These are phyloP conservation scores for Beroe ovata DNA, from an alignment of 37 sponge, comb jelly and placozoan genomes.

Conservation along the genomic window DNA sequence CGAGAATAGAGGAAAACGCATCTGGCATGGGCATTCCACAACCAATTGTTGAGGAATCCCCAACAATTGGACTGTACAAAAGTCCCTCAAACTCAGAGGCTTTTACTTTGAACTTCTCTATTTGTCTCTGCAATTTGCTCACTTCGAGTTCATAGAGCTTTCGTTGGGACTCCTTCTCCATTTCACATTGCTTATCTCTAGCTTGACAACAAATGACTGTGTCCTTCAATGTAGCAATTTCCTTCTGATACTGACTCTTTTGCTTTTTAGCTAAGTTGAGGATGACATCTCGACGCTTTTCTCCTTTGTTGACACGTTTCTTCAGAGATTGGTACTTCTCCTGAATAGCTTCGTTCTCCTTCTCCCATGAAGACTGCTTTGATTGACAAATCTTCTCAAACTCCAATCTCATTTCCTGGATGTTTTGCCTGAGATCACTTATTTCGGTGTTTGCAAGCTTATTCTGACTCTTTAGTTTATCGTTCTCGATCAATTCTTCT, in stretches of 20 bases:
- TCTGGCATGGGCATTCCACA: conserved; percentile 27
- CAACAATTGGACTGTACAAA: conserved; percentile 24
- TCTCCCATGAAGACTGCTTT: not conserved
- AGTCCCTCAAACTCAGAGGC: conserved; percentile 55
- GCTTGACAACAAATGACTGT: conserved; percentile 44
- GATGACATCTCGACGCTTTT: conserved; percentile 29
- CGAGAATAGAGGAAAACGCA: conserved; percentile 6
- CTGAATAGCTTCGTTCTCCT: conserved; percentile 15
- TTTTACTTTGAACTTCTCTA: conserved; percentile 44
- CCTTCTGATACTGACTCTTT: conserved; percentile 55
- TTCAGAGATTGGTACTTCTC: conserved; percentile 54
- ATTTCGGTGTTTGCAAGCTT: conserved; percentile 32
- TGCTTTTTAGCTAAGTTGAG: conserved; percentile 46
- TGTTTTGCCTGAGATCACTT: not conserved
- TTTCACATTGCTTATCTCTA: conserved; percentile 39
- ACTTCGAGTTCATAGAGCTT: conserved; percentile 19
- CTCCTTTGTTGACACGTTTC: conserved; percentile 11
- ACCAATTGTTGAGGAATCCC: not conserved
- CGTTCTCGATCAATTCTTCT: conserved; percentile 29
- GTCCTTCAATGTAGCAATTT: conserved; percentile 14
- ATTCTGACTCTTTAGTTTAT: conserved; percentile 35
- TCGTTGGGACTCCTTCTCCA: conserved; percentile 37
- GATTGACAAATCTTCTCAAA: conserved; percentile 27
- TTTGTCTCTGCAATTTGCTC: conserved; percentile 40
- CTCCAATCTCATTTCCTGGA: conserved; percentile 3